Evolutionary conservation across 2,888 invertebrate species (phyloP).

Genomic region (Alitta virens): DNA sequence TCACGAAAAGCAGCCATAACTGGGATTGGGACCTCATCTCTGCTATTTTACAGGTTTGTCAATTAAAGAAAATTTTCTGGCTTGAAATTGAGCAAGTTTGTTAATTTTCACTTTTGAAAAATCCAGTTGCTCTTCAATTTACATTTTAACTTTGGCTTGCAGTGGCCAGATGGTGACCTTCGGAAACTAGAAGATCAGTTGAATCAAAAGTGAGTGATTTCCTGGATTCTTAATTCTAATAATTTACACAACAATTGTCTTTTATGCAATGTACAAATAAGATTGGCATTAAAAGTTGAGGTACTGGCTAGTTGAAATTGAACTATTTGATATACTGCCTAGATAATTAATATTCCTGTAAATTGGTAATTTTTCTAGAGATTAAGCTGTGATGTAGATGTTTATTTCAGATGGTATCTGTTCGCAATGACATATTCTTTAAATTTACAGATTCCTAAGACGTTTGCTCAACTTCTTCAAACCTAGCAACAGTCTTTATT

Average conservation of each 20-base stretch:
- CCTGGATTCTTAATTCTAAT: too few species aligned
- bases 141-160: conserved; percentile 22
- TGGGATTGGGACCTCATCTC: conserved; percentile 95
- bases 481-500: conserved; percentile 84
- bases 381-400: too few species aligned
- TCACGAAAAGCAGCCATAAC: conserved; percentile 71
- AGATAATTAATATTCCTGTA: too few species aligned
- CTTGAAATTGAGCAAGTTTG: not conserved
- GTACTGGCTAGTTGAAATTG: too few species aligned
- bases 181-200: conserved; percentile 67
- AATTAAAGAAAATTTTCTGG: not conserved
- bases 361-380: too few species aligned
- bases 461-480: conserved; percentile 80
- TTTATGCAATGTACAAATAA: too few species aligned
- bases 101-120: not conserved
- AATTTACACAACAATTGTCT: too few species aligned
- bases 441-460: conserved; percentile 66
- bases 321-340: not conserved
- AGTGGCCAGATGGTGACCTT: conserved; percentile 59
- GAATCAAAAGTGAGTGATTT: conserved; percentile 60
- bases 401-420: too few species aligned
- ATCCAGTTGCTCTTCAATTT: too few species aligned
- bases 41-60: conserved; percentile 71
- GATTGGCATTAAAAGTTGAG: too few species aligned
- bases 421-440: too few species aligned